Evolutionary conservation across 2,888 invertebrate species (phyloP).

Genomic region (Carcina quercana): DNA sequence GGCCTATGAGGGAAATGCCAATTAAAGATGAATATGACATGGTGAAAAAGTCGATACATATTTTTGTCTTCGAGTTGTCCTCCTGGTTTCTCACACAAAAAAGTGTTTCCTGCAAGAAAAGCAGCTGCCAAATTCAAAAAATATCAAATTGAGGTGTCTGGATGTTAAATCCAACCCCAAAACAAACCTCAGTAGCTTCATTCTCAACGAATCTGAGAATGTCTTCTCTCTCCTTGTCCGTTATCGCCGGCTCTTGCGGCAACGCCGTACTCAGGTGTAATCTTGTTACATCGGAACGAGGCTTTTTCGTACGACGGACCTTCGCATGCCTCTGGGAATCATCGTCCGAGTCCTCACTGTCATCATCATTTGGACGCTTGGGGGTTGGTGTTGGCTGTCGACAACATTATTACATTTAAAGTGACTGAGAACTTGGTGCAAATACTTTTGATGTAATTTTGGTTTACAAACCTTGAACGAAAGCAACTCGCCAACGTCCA

Average conservation of each 20-base stretch:
- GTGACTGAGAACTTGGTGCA: neutral
- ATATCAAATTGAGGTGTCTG: no score
- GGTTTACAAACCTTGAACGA: constrained; percentile 57
- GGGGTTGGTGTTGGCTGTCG: constrained; percentile 86
- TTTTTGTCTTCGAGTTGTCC: no score
- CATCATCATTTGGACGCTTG: constrained; percentile 80
- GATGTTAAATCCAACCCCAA: no score
- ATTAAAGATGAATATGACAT: no score
- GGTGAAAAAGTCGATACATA: no score
- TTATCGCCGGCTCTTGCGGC: constrained; percentile 76
- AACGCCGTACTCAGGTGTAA: constrained; percentile 61
- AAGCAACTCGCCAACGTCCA: constrained; percentile 67
- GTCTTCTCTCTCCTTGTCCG: constrained; percentile 84
- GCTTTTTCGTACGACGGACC: constrained; percentile 74
- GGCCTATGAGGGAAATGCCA: no score
- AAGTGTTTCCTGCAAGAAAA: no score
- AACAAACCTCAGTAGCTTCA: constrained; percentile 81
- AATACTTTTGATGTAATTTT: neutral
- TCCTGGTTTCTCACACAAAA: no score
- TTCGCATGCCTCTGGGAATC: constrained; percentile 77
- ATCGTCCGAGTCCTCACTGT: constrained; percentile 79
- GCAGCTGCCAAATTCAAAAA: no score
- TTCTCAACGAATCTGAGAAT: constrained; percentile 89
- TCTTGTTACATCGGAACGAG: constrained; percentile 49
- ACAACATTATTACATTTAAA: constrained; percentile 16